Percentiles rank a stretch among this genome's conserved stretches.
Evolutionary conservation across 1,140 invertebrate genomes (phyloP).

Genomic region (Panagrolaimus sp.): DNA sequence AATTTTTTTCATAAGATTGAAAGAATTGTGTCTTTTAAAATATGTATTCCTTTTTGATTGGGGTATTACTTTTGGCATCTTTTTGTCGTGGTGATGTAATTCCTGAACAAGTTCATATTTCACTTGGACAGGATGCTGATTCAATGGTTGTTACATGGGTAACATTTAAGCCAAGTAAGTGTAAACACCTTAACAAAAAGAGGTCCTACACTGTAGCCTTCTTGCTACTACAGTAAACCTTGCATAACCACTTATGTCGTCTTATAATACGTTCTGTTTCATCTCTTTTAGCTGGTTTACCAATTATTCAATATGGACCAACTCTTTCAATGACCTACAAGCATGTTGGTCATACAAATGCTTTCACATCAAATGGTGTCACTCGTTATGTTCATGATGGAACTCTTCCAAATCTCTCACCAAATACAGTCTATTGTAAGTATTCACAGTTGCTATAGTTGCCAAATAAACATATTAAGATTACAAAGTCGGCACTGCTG

Average conservation of each 20-base stretch:
- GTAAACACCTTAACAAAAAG: no score
- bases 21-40: no score
- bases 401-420: background rate
- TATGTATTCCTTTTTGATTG: no score
- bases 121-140: background rate
- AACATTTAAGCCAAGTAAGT: slow-evolving; percentile 7
- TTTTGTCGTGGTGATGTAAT: no score
- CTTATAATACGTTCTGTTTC: no score
- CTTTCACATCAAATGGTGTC: background rate
- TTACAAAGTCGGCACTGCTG: slow-evolving; percentile 28
- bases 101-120: background rate
- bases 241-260: no score
- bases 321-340: background rate
- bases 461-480: slow-evolving; percentile 17
- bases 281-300: background rate
- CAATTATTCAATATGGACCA: background rate
- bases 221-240: no score
- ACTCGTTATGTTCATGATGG: background rate
- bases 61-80: no score
- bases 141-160: slow-evolving; percentile 4
- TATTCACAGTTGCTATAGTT: background rate
- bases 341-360: background rate
- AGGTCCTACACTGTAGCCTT: no score
- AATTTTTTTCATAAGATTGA: no score
- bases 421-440: background rate